Percentiles rank a stretch among this genome's conserved stretches.
Evolutionary conservation across 2,797 vertebrate species (phyloP).

Genomic region (Holocentrus rufus): DNA sequence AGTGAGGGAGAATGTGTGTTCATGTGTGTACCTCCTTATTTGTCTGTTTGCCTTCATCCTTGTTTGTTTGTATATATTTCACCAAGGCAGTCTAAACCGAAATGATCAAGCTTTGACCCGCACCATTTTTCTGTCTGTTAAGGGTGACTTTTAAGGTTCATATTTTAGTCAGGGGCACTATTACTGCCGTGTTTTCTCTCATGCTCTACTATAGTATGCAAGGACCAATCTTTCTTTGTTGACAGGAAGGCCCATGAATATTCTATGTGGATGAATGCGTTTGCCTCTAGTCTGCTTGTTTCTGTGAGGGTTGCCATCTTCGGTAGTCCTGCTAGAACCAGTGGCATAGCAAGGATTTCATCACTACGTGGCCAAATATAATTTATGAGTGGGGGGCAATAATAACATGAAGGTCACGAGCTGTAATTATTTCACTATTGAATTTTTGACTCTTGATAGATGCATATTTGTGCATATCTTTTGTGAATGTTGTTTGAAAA

Average conservation of each 20-base stretch:
- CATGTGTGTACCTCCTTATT: background rate
- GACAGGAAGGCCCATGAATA: constrained; percentile 5
- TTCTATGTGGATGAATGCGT: constrained; percentile 11
- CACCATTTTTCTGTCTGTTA: background rate
- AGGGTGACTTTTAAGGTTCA: background rate
- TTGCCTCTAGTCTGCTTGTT: constrained; percentile 1
- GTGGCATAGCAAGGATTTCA: no score
- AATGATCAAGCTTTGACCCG: background rate
- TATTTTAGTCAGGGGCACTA: background rate
- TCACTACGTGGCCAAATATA: no score
- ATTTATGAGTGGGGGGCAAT: no score
- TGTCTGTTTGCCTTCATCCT: background rate
- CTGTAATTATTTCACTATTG: no score
- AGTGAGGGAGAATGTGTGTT: background rate
- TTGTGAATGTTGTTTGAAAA: no score
- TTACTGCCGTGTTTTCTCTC: background rate
- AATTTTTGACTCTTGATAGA: no score
- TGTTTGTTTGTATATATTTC: constrained; percentile 11
- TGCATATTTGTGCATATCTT: no score
- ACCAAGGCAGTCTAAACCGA: background rate
- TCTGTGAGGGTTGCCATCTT: background rate
- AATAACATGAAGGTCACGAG: no score
- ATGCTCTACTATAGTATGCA: background rate
- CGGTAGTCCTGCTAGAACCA: background rate
- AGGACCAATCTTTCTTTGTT: constrained; percentile 1